Evolutionary conservation across 2,888 invertebrate genomes (phyloP), one percentile per base, ranked within the genome.

Genomic region (Stenodera caucasica): DNA sequence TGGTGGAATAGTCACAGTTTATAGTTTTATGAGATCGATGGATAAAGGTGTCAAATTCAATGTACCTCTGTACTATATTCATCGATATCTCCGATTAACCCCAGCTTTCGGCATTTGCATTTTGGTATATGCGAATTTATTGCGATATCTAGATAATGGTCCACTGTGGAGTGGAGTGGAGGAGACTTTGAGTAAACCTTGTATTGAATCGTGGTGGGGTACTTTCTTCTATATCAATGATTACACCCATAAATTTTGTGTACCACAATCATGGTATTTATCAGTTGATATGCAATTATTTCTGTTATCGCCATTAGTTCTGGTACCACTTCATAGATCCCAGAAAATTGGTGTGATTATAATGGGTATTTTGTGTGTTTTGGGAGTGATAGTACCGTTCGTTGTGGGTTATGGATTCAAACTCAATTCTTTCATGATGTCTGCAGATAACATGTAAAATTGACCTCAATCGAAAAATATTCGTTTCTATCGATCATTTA

Each of bases 1-100:
- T 68, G 85, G 85, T 66, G 87, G 87, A 1, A 73, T 87, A 45
- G 74, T 88, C 0, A 82, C 82, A 58, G 81, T 84, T 1, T 83
- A 82, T 57, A 35, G 75, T 2, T 72, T 78, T 50, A 53, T 79
- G 4, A 76, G 73, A 62, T 69, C 73, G 50, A 71, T 70, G 60
- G 67, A 72, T 40, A 74, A 68, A 18, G 70, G 72, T 3, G 69
- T 67, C n/a, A 62, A 56, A 3, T 72, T 80, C 12, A 79, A 79
- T 53, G 57, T 78, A 15, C 61, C 76, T 58, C 49, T 79, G 7
- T 63, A 59, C 18, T 61, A 59, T 40, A 9, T 61, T 12, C 61
- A 61, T 18, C 7, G 61, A 51, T 59, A 59, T 55, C 9, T 61
- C 2, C 49, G 63, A 68, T 70, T 84, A 55, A 82, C 83, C 0